Conservation (phyloP, 1,140 invertebrate genomes). For the Sitobion miscanthi region DNA sequence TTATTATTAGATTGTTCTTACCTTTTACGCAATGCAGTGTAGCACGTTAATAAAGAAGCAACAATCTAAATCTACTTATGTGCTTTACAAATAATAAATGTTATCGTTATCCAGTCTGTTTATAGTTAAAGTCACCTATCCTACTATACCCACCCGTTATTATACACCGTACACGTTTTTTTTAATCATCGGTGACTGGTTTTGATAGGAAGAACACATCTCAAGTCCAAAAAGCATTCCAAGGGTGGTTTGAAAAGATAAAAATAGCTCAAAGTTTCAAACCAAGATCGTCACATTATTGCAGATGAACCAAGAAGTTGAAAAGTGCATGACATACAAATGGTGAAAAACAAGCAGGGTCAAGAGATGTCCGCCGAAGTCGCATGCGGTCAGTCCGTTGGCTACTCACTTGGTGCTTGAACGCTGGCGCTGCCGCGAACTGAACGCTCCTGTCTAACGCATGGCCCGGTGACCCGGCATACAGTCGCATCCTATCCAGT, state of each 20-base stretch:
- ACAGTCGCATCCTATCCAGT: conserved; percentile 67
- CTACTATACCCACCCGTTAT: not conserved
- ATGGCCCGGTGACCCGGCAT: conserved; percentile 39
- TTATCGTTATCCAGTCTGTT: conserved; percentile 35
- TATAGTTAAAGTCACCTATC: not conserved
- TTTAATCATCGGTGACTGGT: not conserved
- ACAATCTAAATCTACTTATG: conserved; percentile 25
- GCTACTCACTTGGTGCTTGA: conserved; percentile 52
- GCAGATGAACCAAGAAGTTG: not conserved
- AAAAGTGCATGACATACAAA: conserved; percentile 34
- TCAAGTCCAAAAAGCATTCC: not conserved
- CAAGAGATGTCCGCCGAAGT: conserved; percentile 26
- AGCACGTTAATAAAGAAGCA: not conserved
- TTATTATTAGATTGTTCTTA: conserved; percentile 21
- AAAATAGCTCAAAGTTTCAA: not conserved
- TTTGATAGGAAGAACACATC: not conserved
- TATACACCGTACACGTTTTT: not conserved
- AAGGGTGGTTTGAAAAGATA: not conserved
- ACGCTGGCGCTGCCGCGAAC: conserved; percentile 19
- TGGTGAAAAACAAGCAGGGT: conserved; percentile 35
- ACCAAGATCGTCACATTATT: not conserved
- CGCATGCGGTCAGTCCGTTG: conserved; percentile 32
- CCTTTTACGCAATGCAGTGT: not conserved
- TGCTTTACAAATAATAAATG: not conserved
- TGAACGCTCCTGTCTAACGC: conserved; percentile 40